Conservation (phyloP, 2,113 vertebrate genomes). For the Sitta europaea region DNA sequence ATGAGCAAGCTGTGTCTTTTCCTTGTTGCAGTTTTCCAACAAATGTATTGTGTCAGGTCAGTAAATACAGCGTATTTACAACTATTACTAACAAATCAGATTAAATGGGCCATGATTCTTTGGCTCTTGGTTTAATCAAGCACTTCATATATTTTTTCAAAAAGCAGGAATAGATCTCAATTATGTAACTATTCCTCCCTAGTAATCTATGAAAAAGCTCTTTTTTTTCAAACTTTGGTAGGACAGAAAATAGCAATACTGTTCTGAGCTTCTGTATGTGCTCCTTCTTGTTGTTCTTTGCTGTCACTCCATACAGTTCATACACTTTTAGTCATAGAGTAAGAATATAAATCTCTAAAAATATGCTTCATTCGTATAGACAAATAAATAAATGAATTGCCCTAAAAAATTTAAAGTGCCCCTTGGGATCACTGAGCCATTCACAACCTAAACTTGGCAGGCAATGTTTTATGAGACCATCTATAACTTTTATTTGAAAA, state of each 20-base stretch:
- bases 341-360: background rate
- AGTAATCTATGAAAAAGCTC: background rate
- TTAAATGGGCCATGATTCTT: background rate
- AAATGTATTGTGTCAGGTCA: background rate
- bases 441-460: background rate
- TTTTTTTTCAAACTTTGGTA: background rate
- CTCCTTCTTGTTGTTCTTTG: background rate
- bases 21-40: background rate
- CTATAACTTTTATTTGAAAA: slow-evolving; percentile 52
- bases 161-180: background rate
- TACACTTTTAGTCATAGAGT: slow-evolving; percentile 2
- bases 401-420: slow-evolving; percentile 19
- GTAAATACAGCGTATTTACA: background rate
- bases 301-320: background rate
- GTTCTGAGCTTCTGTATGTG: background rate
- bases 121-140: background rate
- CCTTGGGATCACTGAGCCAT: slow-evolving; percentile 1
- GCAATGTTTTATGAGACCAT: slow-evolving; percentile 24
- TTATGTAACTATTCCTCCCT: background rate
- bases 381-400: slow-evolving; percentile 47
- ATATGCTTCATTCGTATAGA: background rate
- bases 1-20: background rate
- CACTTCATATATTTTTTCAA: background rate
- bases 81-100: background rate
- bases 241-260: background rate